phyloP scores from a whole-genome alignment of 2,113 vertebrate species.

The Lepisosteus osseus region DNA sequence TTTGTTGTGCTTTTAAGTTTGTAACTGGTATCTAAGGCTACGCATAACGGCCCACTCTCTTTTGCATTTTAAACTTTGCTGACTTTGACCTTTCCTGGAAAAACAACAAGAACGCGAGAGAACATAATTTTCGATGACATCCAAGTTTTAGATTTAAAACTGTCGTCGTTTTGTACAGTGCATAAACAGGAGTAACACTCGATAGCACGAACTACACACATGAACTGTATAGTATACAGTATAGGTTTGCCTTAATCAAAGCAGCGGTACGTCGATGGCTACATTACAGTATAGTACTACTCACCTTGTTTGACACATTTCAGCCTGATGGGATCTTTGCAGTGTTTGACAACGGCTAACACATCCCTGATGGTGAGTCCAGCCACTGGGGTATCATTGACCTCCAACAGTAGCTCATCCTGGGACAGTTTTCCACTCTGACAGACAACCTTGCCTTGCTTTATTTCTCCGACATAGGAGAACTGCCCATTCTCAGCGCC shows the following conservation, averaged over 20 bases:
- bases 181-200: no score
- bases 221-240: no score
- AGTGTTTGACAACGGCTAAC: constrained; percentile 89
- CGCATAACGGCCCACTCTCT: constrained; percentile 1
- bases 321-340: constrained; percentile 90
- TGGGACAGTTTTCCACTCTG: constrained; percentile 76
- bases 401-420: constrained; percentile 89
- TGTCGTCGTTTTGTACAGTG: no score
- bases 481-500: constrained; percentile 94
- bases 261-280: no score
- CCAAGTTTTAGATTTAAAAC: no score
- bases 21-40: background rate
- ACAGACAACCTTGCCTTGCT: constrained; percentile 73
- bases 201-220: no score
- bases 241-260: no score
- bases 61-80: background rate
- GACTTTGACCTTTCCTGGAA: no score
- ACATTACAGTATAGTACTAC: constrained; percentile 16
- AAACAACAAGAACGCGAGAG: no score
- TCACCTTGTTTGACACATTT: constrained; percentile 96
- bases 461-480: constrained; percentile 84
- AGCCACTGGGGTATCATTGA: constrained; percentile 93
- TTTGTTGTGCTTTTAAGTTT: background rate
- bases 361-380: constrained; percentile 93
- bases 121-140: no score